Evolutionary conservation across 2,113 vertebrate species (phyloP).

Genomic region (Tinamus guttatus): DNA sequence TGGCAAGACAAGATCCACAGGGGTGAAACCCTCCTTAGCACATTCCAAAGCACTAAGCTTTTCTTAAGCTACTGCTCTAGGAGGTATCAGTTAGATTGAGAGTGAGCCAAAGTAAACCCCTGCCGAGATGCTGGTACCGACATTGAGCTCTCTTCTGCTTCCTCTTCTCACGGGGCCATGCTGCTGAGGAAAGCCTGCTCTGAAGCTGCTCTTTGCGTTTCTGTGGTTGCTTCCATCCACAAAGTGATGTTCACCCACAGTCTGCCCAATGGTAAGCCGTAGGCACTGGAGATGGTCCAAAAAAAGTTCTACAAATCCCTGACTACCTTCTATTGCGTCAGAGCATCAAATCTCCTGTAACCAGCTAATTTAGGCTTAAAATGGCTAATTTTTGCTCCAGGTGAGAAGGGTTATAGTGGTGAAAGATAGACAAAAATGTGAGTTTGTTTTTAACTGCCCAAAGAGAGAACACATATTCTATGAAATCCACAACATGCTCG

Average conservation of each 20-base stretch:
- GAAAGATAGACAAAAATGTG: neutral
- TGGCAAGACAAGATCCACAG: neutral
- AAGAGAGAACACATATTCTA: neutral
- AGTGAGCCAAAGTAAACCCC: neutral
- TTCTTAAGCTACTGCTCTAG: neutral
- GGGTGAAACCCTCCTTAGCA: neutral
- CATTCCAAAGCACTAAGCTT: neutral
- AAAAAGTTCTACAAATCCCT: neutral
- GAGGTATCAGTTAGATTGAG: neutral
- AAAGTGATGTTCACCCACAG: neutral
- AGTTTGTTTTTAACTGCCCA: neutral
- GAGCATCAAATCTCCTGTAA: neutral
- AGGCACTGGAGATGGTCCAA: fast-evolving
- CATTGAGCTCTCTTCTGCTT: neutral
- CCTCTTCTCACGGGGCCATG: neutral
- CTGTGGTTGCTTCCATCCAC: neutral
- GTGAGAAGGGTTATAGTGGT: neutral
- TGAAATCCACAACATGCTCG: neutral
- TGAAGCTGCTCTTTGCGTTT: neutral
- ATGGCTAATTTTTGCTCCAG: neutral
- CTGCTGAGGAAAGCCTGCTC: neutral
- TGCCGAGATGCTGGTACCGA: neutral
- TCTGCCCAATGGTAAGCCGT: neutral
- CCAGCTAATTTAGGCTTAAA: neutral
- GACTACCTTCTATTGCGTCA: neutral